Conservation (phyloP, 2,888 invertebrate species). For the Prenolepis imparis region DNA sequence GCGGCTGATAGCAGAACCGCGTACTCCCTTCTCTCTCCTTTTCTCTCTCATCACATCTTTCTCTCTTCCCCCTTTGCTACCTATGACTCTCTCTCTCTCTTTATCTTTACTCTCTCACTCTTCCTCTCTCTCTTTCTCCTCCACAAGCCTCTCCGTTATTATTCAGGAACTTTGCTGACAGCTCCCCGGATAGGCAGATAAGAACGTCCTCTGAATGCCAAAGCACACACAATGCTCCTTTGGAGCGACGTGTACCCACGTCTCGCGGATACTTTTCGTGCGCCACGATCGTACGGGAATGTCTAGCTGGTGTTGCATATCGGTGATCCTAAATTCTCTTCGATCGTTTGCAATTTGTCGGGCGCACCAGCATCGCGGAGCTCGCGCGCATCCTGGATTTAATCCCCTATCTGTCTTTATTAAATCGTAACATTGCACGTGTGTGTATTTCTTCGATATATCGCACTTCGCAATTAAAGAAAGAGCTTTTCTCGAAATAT, state of each 20-base stretch:
- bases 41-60: constrained; percentile 18
- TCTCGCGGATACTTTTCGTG: constrained; percentile 72
- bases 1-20: constrained; percentile 82
- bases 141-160: constrained; percentile 81
- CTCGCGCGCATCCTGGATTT: background rate
- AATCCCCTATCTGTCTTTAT: background rate
- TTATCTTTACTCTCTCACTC: constrained; percentile 6
- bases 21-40: constrained; percentile 64
- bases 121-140: constrained; percentile 62
- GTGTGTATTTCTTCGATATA: background rate
- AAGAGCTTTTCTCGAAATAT: background rate
- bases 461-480: background rate
- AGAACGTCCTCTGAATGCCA: constrained; percentile 86
- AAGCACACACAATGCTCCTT: constrained; percentile 84
- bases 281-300: constrained; percentile 51
- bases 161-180: constrained; percentile 86
- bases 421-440: background rate
- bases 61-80: constrained; percentile 24
- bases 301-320: constrained; percentile 54
- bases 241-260: constrained; percentile 73
- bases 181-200: constrained; percentile 86
- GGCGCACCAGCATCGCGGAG: background rate
- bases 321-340: constrained; percentile 54
- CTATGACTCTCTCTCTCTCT: constrained; percentile 17
- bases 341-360: constrained; percentile 53